Percentiles rank a stretch among this genome's conserved stretches.
Conservation (phyloP, 2,888 invertebrate genomes). For the Oscheius sp. region DNA sequence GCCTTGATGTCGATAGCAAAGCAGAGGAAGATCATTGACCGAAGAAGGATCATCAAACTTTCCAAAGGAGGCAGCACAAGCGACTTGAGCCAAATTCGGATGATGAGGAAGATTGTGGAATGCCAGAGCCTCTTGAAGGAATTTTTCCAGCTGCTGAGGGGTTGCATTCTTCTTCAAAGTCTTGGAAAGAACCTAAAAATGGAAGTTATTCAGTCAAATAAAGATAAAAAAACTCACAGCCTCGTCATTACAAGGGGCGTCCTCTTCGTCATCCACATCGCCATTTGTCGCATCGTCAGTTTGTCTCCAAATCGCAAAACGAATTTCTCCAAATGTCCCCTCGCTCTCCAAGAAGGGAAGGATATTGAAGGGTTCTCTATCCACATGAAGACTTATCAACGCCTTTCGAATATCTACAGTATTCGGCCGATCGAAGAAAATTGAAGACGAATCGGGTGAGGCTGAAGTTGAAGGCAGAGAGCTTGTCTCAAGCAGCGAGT, state of each 20-base stretch:
- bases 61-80: conserved; percentile 67
- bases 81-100: conserved; percentile 62
- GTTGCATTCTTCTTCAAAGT: conserved; percentile 55
- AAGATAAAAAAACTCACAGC: conserved; percentile 43
- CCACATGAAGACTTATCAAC: conserved; percentile 62
- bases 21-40: conserved; percentile 64
- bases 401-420: conserved; percentile 51
- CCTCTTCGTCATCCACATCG: conserved; percentile 67
- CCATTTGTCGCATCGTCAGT: conserved; percentile 57
- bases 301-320: conserved; percentile 68
- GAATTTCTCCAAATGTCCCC: conserved; percentile 69
- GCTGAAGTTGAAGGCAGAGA: conserved; percentile 43
- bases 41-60: conserved; percentile 63
- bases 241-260: conserved; percentile 60
- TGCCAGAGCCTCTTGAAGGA: conserved; percentile 62
- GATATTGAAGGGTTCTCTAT: conserved; percentile 64
- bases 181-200: conserved; percentile 22
- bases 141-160: conserved; percentile 62
- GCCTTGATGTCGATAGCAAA: conserved; percentile 65
- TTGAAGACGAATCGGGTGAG: conserved; percentile 34
- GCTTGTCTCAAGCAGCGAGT: conserved; percentile 21
- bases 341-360: conserved; percentile 61
- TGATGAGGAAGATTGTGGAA: conserved; percentile 67
- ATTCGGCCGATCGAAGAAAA: conserved; percentile 42
- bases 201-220: conserved; percentile 13